These are phyloP conservation scores for Pollicipes pollicipes DNA, from an alignment of 1,140 invertebrate species.

Conservation along the genomic window DNA sequence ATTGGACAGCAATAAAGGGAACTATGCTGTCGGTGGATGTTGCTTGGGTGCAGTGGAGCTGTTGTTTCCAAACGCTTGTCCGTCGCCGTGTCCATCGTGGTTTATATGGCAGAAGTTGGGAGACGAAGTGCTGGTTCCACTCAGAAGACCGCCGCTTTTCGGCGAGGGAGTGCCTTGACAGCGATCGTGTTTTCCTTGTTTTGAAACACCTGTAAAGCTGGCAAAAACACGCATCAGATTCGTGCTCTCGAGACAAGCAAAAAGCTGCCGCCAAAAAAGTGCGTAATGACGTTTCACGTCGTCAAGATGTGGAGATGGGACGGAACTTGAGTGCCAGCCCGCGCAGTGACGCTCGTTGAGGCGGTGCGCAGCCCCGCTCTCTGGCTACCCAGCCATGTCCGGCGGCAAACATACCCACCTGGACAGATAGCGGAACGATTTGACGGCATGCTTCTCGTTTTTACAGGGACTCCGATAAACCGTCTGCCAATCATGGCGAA, in stretches of 20 bases:
- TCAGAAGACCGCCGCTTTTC: background rate
- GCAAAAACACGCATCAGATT: background rate
- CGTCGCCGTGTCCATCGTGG: no score
- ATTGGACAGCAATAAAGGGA: no score
- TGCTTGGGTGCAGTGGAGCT: no score
- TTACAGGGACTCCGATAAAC: conserved; percentile 92
- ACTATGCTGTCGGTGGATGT: no score
- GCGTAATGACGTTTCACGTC: background rate
- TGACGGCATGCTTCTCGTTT: background rate
- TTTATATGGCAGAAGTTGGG: no score
- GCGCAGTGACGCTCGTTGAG: no score
- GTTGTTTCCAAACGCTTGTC: no score
- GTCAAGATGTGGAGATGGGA: background rate
- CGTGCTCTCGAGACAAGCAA: background rate
- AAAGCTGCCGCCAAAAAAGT: background rate
- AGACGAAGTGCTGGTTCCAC: background rate
- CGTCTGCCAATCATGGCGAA: conserved; percentile 98
- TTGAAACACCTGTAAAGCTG: background rate
- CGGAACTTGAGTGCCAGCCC: background rate
- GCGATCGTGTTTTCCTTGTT: background rate
- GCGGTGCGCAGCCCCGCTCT: no score
- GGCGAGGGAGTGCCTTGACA: no score
- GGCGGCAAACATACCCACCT: no score
- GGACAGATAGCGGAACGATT: no score
- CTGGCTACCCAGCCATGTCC: no score